Evolutionary conservation across 2,113 vertebrate species (phyloP).

Genomic region (Periophthalmus modestus): DNA sequence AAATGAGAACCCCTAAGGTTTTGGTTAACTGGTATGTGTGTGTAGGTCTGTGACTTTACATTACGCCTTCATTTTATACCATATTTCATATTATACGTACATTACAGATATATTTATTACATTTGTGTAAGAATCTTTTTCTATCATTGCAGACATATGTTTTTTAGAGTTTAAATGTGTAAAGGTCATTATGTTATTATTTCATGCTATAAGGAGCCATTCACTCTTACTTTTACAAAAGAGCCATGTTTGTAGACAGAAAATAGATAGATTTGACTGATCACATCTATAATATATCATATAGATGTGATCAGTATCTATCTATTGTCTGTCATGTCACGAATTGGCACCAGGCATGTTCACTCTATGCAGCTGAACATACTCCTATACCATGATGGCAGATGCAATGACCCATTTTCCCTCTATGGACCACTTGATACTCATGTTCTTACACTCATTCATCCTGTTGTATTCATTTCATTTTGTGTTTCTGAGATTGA

Average conservation of each 20-base stretch:
- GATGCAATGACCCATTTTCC: conserved; percentile 46
- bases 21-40: too few relatives aligned
- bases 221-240: background rate
- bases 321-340: too few relatives aligned
- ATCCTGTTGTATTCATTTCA: conserved; percentile 25
- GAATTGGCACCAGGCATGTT: conserved; percentile 10
- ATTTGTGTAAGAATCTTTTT: too few relatives aligned
- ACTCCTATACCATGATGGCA: conserved; percentile 2
- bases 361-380: conserved; percentile 1
- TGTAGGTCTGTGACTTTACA: too few relatives aligned
- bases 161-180: too few relatives aligned
- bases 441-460: conserved; percentile 21
- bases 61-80: too few relatives aligned
- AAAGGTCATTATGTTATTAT: too few relatives aligned
- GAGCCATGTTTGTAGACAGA: background rate
- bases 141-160: too few relatives aligned
- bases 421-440: conserved; percentile 11
- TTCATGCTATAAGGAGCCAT: background rate
- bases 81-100: too few relatives aligned
- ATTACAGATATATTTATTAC: too few relatives aligned
- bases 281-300: background rate
- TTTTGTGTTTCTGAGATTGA: conserved; percentile 17
- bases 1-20: too few relatives aligned
- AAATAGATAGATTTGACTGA: conserved; percentile 4
- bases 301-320: too few relatives aligned